Percentiles rank a stretch among this genome's conserved stretches.
These are phyloP conservation scores for Trematocara unimaculatum DNA, from an alignment of 2,113 vertebrate genomes.

Conservation along the genomic window DNA sequence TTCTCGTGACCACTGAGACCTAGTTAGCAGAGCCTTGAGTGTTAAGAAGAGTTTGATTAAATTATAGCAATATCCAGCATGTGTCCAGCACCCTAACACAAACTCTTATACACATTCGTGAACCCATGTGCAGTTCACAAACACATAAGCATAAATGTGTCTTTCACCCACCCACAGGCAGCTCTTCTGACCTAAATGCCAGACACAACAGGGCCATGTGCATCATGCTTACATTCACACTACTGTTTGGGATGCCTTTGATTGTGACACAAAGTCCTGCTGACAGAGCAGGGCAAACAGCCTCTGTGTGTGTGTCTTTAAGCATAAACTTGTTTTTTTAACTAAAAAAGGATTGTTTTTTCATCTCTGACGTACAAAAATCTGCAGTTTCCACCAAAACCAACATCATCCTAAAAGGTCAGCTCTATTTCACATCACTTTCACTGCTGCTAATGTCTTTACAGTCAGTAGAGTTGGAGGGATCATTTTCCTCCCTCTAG, in stretches of 20 bases:
- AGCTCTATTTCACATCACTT: not conserved
- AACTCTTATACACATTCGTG: not conserved
- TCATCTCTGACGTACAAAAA: not conserved
- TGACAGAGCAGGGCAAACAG: not conserved
- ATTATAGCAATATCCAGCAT: not conserved
- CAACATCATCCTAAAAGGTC: not conserved
- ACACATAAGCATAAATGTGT: not conserved
- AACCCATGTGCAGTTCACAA: not conserved
- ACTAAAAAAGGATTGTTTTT: not conserved
- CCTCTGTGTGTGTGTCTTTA: not conserved
- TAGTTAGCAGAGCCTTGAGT: not conserved
- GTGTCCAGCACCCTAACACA: not conserved
- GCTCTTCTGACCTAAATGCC: constrained; percentile 30
- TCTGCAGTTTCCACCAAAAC: not conserved
- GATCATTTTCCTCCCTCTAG: not conserved
- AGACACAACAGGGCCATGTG: constrained; percentile 63
- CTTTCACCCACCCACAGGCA: constrained; percentile 7
- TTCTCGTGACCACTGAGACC: not conserved
- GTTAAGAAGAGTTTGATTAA: not conserved
- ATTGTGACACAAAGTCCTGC: constrained; percentile 36
- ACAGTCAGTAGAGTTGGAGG: not conserved
- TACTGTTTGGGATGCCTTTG: constrained; percentile 51
- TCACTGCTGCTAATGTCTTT: not conserved
- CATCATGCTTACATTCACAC: constrained; percentile 45
- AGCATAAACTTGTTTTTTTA: not conserved